Evolutionary conservation across 2,888 invertebrate species (phyloP), one percentile per base, ranked within the genome.

Genomic region (Barypeithes pellucidus): DNA sequence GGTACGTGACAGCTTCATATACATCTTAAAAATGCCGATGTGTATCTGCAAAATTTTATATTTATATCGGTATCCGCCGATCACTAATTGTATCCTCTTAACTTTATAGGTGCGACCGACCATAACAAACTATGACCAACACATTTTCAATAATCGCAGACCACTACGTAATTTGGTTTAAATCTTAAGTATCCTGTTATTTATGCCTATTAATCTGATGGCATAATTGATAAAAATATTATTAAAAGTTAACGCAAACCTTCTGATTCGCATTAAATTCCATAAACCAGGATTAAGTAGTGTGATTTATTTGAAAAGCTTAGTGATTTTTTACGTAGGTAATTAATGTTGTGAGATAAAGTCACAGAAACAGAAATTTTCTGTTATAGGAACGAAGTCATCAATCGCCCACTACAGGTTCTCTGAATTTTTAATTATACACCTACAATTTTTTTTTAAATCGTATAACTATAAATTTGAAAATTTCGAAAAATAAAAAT

Each of bases 161-260:
- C 29, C 9, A 29, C 2, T 29, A 29, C 29, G 29, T 14, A 43
- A 43, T 43, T 43, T 43, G 2, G 16, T 39, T 39, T 39, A 39
- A 2, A 2, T 39, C 3, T 39, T 39, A 14, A 14, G 2, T 3
- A 0, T 7, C 43, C 43, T 16, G 5, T 14, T n/a, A 12, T 39
- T n/a, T 43, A 43, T 43, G 7, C 43, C 7, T 50, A 22, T 22
- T 50, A 5, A 50, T 16, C 18, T 20, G 9, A 22, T 50, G 24
- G 24, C 50, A 50, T 24, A 50, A 50, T 50, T 50, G 50, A 11
- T 50, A 50, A 50, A 50, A 50, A 50, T 24, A 50, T 18, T 47
- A 5, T 50, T 24, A 24, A 8, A 50, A 50, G 9, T 50, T 50
- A 20, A 22, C 50, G 47, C 11, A 18, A 47, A 47, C 22, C 4